Evolutionary conservation across 2,113 vertebrate genomes (phyloP).

Genomic region (Syrmaticus mikado): DNA sequence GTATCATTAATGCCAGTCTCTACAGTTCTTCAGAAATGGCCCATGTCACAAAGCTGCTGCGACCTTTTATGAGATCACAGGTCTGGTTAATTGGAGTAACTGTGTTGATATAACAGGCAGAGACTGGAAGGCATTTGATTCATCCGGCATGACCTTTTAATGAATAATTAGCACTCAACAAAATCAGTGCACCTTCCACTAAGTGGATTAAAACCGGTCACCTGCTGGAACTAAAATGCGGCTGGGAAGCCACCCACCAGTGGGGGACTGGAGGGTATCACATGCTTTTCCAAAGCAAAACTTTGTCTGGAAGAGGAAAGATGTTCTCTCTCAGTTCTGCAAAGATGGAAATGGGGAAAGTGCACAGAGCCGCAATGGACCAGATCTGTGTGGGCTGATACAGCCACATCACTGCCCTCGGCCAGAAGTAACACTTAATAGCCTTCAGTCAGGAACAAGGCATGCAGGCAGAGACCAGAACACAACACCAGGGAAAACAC

Average conservation of each 20-base stretch:
- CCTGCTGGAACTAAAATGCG: constrained; percentile 44
- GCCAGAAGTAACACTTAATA: not conserved
- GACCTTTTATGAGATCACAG: constrained; percentile 47
- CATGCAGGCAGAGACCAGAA: not conserved
- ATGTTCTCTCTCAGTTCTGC: not conserved
- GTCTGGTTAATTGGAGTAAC: constrained; percentile 50
- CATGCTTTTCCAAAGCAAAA: constrained; percentile 4
- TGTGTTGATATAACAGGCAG: constrained; percentile 28
- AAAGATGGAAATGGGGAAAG: not conserved
- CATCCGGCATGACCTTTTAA: constrained; percentile 40
- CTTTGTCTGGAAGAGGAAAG: not conserved
- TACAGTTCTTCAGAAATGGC: not conserved
- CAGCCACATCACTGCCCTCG: accelerated
- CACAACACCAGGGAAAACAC: not conserved
- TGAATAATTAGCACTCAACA: constrained; percentile 49
- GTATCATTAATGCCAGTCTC: not conserved
- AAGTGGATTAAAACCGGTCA: constrained; percentile 60
- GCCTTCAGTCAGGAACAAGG: not conserved
- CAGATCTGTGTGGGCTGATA: not conserved
- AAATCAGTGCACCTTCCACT: constrained; percentile 38
- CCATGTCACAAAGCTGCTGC: not conserved
- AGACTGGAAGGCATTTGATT: constrained; percentile 39
- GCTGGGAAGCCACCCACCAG: not conserved
- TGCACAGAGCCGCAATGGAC: not conserved
- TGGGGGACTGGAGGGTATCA: not conserved